phyloP scores from a whole-genome alignment of 2,113 vertebrate species.

The Boulengeromyrus knoepffleri region DNA sequence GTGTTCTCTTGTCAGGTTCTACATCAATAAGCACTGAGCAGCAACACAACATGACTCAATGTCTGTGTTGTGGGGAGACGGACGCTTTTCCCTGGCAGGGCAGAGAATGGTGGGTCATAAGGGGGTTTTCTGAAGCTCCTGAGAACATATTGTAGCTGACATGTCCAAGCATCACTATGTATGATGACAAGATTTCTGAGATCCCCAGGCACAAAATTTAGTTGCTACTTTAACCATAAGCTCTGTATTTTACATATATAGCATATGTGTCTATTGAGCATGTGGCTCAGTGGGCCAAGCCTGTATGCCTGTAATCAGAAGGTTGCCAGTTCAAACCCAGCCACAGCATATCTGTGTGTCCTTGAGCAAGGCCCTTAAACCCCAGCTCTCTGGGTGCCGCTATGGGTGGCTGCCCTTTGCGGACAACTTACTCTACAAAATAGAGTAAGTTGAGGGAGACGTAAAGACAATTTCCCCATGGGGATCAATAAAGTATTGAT shows the following conservation, averaged over 20 bases:
- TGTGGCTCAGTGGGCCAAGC: no score
- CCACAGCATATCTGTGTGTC: no score
- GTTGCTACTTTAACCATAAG: not conserved
- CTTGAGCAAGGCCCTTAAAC: no score
- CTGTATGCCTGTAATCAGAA: no score
- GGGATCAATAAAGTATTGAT: no score
- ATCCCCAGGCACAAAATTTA: not conserved
- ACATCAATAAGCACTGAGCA: not conserved
- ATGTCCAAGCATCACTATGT: not conserved
- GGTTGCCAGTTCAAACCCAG: no score
- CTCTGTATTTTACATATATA: not conserved
- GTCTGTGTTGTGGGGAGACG: not conserved
- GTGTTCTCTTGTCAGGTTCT: not conserved
- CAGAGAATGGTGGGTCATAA: not conserved
- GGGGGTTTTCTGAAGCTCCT: not conserved
- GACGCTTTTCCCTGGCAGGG: not conserved
- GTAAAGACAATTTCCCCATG: no score
- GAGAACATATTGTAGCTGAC: not conserved
- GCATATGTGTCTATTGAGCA: accelerated
- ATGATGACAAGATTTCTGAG: not conserved
- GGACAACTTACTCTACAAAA: no score
- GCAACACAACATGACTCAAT: not conserved
- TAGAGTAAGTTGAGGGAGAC: no score
- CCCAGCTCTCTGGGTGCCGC: no score
- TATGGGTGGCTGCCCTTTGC: no score